Evolutionary conservation across 1,140 invertebrate genomes (phyloP), one percentile per base, ranked within the genome.

Genomic region (Dendroctonus ponderosae): DNA sequence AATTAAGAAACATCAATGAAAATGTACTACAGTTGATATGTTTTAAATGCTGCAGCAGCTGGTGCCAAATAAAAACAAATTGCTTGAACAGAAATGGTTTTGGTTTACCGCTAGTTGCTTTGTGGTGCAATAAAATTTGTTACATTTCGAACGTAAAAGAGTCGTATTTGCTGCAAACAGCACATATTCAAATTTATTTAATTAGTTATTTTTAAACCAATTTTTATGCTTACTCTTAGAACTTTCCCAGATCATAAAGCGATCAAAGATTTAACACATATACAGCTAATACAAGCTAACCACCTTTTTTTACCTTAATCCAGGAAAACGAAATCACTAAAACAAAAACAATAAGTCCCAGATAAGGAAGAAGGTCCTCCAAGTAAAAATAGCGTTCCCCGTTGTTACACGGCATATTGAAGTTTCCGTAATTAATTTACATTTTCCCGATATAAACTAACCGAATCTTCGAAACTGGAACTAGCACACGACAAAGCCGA

Each of bases 341-440:
- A 14, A 67, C 6, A 40, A 59, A 67, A 60, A 66, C 11, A 14
- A 66, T 14, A 6, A 67, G 7, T 54, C 65, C 65, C 43, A 67
- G 7, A 53, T 67, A 67, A 9, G 57, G 65, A 9, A 40, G 26
- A 40, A 53, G 49, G 12, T 67, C 65, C 48, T 67, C 65, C 9
- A 60, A 40, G 40, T 67, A 67, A 53, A 54, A 61, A 54, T 48
- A 46, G 2, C 14, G 26, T 41, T 67, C 65, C 5, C 37, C 37
- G 8, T 54, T 12, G 7, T 26, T 12, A 37, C 65, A 67, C 46
- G 50, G 7, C 65, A 66, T 66, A 15, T 7, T 54, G 42, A 50
- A 62, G 37, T 52, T 51, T 26, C 26, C 1, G 26, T 26, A 26
- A 26, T 26, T 3, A 26, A 26, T 26, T 26, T 26, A 26, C 26